Evolutionary conservation across 2,797 vertebrate species (phyloP).

Genomic region (Parauchenoglanis ngamensis): DNA sequence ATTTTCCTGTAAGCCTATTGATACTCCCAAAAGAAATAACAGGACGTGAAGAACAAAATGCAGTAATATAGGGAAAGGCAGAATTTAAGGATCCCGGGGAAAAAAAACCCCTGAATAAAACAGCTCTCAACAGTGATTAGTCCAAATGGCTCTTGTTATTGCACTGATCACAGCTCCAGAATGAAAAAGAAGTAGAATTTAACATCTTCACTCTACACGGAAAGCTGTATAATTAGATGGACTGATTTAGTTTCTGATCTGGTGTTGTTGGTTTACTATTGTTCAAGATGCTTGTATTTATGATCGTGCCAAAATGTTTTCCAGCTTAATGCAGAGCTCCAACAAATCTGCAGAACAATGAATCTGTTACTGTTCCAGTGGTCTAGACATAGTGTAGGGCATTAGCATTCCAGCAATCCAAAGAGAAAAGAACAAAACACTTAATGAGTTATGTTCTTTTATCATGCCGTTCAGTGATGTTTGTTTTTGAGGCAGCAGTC

Average conservation of each 20-base stretch:
- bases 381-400: conserved; percentile 23
- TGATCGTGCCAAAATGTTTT: conserved; percentile 27
- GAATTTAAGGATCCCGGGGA: not conserved
- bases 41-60: not conserved
- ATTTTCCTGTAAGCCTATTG: conserved; percentile 39
- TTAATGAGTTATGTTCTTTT: conserved; percentile 37
- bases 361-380: conserved; percentile 18
- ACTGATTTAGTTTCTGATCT: not conserved
- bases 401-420: conserved; percentile 36
- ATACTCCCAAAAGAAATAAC: conserved; percentile 38
- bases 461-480: conserved; percentile 33
- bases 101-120: not conserved
- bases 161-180: not conserved
- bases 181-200: not conserved
- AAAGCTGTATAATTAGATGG: not conserved
- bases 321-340: conserved; percentile 21
- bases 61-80: not conserved
- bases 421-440: conserved; percentile 39
- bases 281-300: not conserved
- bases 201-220: not conserved
- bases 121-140: not conserved
- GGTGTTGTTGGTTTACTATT: not conserved
- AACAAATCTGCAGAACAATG: conserved; percentile 40
- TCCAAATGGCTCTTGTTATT: not conserved
- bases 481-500: conserved; percentile 43